Conservation (phyloP, 2,113 vertebrate species). For the Aleadryas rufinucha region DNA sequence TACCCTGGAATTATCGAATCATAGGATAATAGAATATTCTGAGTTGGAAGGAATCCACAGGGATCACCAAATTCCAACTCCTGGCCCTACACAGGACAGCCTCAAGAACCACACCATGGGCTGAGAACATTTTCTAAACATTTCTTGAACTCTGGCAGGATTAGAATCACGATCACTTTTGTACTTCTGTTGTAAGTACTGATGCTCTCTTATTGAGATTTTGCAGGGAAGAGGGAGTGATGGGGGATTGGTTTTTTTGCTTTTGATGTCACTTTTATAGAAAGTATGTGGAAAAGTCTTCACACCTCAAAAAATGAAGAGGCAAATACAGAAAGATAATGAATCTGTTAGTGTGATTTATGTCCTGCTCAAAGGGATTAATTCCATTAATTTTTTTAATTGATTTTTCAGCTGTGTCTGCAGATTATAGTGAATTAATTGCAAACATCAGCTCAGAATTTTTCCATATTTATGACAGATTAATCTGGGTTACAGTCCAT, state of each 20-base stretch:
- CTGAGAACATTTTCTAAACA: background rate
- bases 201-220: background rate
- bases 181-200: background rate
- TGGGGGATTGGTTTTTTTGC: rapidly evolving
- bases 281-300: background rate
- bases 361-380: background rate
- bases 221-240: background rate
- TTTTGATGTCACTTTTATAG: background rate
- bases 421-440: constrained; percentile 47
- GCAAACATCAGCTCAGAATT: constrained; percentile 3
- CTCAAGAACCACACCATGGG: background rate
- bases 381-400: constrained; percentile 14
- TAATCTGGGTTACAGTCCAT: constrained; percentile 23
- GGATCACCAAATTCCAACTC: background rate
- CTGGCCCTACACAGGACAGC: background rate
- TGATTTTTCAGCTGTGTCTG: constrained; percentile 46
- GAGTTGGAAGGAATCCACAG: background rate
- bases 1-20: background rate
- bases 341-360: background rate
- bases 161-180: background rate
- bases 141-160: background rate
- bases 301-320: background rate
- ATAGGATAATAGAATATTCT: background rate
- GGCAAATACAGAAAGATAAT: background rate
- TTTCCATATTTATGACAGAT: constrained; percentile 26